Evolutionary conservation across 1,140 invertebrate species (phyloP), one percentile per base, ranked within the genome.

Genomic region (Drosophila tristis): DNA sequence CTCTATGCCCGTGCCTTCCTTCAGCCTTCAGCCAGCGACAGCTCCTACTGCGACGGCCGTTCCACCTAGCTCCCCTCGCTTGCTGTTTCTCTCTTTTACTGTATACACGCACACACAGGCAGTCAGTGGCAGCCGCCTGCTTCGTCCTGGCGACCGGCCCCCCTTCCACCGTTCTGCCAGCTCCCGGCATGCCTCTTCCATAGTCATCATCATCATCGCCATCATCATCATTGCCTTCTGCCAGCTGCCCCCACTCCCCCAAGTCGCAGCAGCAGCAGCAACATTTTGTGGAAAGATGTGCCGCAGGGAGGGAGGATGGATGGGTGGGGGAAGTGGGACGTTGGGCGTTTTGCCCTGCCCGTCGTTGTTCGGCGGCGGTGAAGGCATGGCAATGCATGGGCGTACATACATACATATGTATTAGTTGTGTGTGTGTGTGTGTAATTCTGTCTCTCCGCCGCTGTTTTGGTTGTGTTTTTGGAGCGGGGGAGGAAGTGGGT

Each of bases 91-190:
- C 25, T 16, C 50, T 23, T 9, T 29, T 26, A 16, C 53, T 64
- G 26, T 15, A 25, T 35, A 31, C 63, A 25, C 61, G 39, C 61
- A 39, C 29, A 65, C 48, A 39, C 50, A 13, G 16, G 35, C 50
- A 47, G 55, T 15, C 63, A 57, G 45, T 59, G 44, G n/a, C 47
- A 59, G 54, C 25, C 35, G 48, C 68, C 56, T 45, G 25, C 57
- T 57, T 39, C 49, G 71, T 74, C 71, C 71, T 74, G 70, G 68
- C 58, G 68, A 68, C 68, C 68, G 70, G 48, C 55, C 45, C 57
- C 35, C 50, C 66, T 45, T 23, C 66, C 51, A 48, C 64, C n/a
- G 16, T 6, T 31, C 44, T 5, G 31, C 31, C 62, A 61, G 68
- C 68, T 64, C 53, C 63, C 60, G 74, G 74, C 65, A 75, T 64